These are phyloP conservation scores for Cheumatopsyche charites DNA, from an alignment of 1,140 invertebrate species.

Conservation along the genomic window DNA sequence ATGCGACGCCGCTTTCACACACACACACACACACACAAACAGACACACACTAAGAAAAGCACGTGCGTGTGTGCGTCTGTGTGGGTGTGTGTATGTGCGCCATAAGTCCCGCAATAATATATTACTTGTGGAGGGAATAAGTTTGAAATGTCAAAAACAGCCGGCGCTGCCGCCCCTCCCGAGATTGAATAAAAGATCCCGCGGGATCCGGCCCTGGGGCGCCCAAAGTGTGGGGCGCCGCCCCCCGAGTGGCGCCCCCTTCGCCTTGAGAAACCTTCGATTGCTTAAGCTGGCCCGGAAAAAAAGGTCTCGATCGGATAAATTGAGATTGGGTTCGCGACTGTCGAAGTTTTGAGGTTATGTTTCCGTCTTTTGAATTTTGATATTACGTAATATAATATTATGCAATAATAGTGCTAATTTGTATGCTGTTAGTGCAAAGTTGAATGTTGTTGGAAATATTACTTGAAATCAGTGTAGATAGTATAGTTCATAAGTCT, in stretches of 20 bases:
- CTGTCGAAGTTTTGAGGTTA: no score
- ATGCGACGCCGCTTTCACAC: not conserved
- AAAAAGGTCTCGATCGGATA: not conserved
- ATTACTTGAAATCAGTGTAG: no score
- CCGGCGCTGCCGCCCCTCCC: conserved; percentile 37
- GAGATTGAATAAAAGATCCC: conserved; percentile 41
- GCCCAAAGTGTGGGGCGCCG: conserved; percentile 15
- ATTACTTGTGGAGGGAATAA: conserved; percentile 41
- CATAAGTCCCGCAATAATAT: conserved; percentile 40
- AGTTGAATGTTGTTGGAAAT: no score
- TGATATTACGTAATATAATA: no score
- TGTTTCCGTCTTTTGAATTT: no score
- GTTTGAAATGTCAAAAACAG: conserved; percentile 41
- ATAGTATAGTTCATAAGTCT: no score
- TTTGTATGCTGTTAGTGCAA: no score
- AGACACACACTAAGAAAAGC: not conserved
- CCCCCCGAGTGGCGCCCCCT: not conserved
- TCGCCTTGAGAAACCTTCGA: not conserved
- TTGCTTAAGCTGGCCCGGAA: not conserved
- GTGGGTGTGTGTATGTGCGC: conserved; percentile 32
- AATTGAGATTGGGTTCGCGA: no score
- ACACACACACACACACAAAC: not conserved
- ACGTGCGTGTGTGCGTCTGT: conserved; percentile 4
- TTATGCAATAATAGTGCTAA: no score
- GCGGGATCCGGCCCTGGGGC: conserved; percentile 18